Conservation (phyloP, 2,888 invertebrate species). For the Pammene aurita region DNA sequence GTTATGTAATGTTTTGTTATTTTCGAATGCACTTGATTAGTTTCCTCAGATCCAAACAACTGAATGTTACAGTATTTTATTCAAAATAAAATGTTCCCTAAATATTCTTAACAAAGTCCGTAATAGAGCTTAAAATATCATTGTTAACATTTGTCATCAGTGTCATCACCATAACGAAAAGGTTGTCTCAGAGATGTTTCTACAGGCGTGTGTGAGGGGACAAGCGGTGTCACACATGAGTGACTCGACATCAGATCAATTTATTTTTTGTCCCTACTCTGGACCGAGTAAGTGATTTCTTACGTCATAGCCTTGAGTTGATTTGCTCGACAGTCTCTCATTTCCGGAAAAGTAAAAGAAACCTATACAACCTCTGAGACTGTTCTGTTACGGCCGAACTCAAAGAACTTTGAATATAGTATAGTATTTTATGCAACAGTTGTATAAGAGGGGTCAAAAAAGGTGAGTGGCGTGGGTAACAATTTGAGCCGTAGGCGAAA, state of each 20-base stretch:
- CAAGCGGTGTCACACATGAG: conserved; percentile 59
- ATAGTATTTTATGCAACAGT: no score
- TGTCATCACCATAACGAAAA: conserved; percentile 8
- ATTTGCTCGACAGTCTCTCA: conserved; percentile 52
- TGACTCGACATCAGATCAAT: conserved; percentile 57
- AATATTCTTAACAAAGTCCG: no score
- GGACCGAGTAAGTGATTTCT: conserved; percentile 62
- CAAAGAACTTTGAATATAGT: no score
- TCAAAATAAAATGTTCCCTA: no score
- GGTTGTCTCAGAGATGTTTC: conserved; percentile 11
- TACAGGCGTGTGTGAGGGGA: conserved; percentile 15
- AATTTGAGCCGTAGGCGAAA: no score
- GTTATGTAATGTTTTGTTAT: no score
- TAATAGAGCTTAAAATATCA: not conserved
- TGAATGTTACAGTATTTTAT: no score
- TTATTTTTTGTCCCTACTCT: conserved; percentile 62
- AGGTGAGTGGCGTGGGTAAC: no score
- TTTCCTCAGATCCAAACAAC: no score
- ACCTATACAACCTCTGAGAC: not conserved
- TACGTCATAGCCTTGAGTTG: conserved; percentile 66
- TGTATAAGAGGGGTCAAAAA: no score
- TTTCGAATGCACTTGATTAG: no score
- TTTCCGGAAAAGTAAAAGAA: conserved; percentile 61
- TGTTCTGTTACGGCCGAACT: no score
- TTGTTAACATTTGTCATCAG: not conserved